Conservation (phyloP, 2,797 vertebrate species). For the Muscicapa striata region DNA sequence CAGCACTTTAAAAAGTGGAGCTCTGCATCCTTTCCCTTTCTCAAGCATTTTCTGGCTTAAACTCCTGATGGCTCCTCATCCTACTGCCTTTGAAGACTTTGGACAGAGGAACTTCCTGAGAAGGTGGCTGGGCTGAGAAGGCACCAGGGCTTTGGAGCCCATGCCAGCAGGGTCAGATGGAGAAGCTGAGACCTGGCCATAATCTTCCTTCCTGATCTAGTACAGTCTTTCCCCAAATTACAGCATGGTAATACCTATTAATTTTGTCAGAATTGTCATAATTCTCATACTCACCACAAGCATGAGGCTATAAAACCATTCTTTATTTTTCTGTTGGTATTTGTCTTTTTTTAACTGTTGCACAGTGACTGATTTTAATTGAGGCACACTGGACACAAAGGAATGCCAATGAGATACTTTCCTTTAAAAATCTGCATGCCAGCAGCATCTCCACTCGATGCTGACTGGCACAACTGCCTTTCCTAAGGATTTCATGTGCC, state of each 20-base stretch:
- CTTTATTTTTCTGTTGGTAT: neutral
- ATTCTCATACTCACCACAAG: neutral
- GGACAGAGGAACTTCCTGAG: neutral
- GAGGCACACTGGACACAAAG: neutral
- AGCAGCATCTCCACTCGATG: neutral
- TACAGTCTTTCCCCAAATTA: neutral
- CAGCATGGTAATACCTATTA: neutral
- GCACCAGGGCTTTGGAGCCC: neutral
- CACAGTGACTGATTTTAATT: slow-evolving; percentile 14
- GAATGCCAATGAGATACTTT: neutral
- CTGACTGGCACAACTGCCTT: neutral
- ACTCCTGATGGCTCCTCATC: neutral
- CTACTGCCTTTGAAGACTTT: neutral
- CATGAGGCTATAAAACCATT: neutral
- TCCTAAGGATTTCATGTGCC: neutral
- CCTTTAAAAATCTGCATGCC: neutral
- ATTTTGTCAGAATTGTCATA: neutral
- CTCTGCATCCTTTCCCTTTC: neutral
- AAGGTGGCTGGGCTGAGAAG: neutral
- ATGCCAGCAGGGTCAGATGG: neutral
- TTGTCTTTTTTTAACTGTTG: neutral
- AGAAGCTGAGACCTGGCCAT: neutral
- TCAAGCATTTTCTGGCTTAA: neutral
- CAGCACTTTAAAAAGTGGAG: neutral
- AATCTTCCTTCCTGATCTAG: neutral